Conservation (phyloP, 2,113 vertebrate species). For the Eubucco bourcierii region DNA sequence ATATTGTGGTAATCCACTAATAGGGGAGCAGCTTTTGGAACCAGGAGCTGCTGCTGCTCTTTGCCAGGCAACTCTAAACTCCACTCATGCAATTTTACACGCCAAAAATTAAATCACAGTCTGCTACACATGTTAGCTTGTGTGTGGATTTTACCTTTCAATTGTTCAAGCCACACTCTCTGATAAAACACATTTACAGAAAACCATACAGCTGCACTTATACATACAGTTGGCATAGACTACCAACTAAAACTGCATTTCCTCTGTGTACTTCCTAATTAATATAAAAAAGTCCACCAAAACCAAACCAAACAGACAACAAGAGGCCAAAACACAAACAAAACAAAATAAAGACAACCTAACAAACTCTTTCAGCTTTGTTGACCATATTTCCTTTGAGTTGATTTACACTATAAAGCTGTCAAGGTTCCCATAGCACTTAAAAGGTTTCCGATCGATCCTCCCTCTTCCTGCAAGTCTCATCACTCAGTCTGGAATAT, state of each 20-base stretch:
- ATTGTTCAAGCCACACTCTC: neutral
- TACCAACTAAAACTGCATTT: neutral
- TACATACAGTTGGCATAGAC: neutral
- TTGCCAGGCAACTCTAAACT: neutral
- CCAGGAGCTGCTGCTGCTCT: neutral
- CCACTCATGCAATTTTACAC: neutral
- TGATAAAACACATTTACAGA: neutral
- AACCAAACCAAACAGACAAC: no score
- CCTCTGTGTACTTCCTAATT: neutral
- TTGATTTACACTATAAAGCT: neutral
- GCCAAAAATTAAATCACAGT: neutral
- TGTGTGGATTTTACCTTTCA: neutral
- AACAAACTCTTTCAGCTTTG: neutral
- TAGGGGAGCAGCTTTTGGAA: neutral
- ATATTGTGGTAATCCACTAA: neutral
- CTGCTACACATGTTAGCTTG: neutral
- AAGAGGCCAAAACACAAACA: no score
- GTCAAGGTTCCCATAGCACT: neutral
- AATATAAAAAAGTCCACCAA: no score
- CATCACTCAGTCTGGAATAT: neutral
- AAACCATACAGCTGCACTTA: neutral
- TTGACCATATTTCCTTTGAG: neutral
- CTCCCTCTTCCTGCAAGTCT: neutral
- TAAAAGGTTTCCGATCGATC: neutral
- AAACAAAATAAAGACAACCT: neutral